Base-by-base conservation (phyloP, 2,888 invertebrate species). In the Muschampia plurimacula region DNA sequence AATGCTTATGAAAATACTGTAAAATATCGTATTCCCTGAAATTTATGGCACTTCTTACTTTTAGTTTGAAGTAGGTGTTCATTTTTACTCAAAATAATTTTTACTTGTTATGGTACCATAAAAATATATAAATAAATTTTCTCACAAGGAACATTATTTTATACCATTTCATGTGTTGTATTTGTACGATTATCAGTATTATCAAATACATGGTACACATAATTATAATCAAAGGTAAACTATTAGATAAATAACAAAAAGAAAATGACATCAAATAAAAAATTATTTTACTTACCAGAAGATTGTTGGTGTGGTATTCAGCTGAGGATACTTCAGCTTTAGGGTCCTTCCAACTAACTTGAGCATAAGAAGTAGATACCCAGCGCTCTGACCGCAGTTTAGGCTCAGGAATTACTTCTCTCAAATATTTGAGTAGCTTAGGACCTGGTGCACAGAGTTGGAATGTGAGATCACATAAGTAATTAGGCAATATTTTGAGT, bases 281-380 rank as follows among this genome's bases (percentile, higher is more conserved):
- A n/a, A 12, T 7, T 7, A n/a, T 15, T 4, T 46, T 41, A 90
- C 83, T 94, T 95, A 97, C 84, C 78, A 97, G 87, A 36, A 98
- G 91, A 85, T 98, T 98, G 84, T 98, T 98, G 1, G 97, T 97
- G 83, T 98, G 98, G 86, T 99, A 99, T 79, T 98, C 98, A 2
- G 98, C 97, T 0, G 98, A 98, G 1, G 96, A 97, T 2, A 95
- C 85, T 76, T 95, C 91, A 0, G 96, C 96, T 46, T 95, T 93
- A 0, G 96, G 88, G 0, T 96, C 95, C 60, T 96, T 95, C 98
- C 98, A 98, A 67, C 96, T 91, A 1, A 89, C 85, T 75, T 95
- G 95, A 0, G 97, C 97, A 2, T 98, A 95, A 0, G 98, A 98
- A 0, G 98, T 96, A 74, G 98, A 98, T 9, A 99, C 89, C 99